Conservation (phyloP, 2,888 invertebrate species). For the Brachylomia viminalis region DNA sequence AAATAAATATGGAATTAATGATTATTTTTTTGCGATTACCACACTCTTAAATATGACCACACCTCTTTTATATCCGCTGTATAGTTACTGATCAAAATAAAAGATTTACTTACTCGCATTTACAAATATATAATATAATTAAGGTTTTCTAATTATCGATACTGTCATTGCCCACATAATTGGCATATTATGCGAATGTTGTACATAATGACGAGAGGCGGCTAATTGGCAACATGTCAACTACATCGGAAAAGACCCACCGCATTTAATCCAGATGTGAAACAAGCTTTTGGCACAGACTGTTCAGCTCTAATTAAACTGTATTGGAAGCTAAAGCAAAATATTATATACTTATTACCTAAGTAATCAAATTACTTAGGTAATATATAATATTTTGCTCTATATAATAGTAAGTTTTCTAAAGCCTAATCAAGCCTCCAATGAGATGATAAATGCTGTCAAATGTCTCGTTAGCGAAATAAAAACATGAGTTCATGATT, state of each 20-base stretch:
- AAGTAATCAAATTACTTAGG: no score
- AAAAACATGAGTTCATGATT: background rate
- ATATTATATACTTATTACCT: no score
- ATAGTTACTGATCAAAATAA: no score
- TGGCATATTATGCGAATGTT: background rate
- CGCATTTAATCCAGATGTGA: conserved; percentile 17
- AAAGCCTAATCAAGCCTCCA: background rate
- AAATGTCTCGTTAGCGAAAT: background rate
- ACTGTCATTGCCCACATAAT: background rate
- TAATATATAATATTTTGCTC: background rate
- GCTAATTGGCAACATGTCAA: conserved; percentile 48
- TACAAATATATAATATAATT: no score
- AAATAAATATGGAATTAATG: no score
- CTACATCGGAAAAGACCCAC: background rate
- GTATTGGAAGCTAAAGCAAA: background rate
- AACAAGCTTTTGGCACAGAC: conserved; percentile 11
- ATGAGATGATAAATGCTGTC: background rate
- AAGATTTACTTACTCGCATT: no score
- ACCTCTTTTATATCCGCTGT: no score
- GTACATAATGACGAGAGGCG: background rate
- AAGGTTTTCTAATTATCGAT: background rate
- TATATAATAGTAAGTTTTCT: background rate
- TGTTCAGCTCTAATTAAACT: conserved; percentile 13
- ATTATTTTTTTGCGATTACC: no score
- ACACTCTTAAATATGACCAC: no score